These are phyloP conservation scores for Eulemur albifrons DNA, from an alignment of 2,797 vertebrate species.

Conservation along the genomic window DNA sequence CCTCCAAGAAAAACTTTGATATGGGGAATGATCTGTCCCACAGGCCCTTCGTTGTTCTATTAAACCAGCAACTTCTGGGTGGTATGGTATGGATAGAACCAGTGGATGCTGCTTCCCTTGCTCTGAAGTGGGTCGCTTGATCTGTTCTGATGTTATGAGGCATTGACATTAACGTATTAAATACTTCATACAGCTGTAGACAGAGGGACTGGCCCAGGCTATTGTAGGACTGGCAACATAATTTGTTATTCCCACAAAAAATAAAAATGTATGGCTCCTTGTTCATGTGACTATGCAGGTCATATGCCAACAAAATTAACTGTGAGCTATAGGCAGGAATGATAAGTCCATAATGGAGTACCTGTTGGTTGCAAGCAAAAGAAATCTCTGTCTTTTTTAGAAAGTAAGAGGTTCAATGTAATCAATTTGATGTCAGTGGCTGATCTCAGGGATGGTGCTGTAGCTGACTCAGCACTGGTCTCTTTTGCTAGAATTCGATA, in stretches of 20 bases:
- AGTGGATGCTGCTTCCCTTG: neutral
- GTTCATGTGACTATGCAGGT: neutral
- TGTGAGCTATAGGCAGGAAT: neutral
- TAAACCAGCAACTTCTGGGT: neutral
- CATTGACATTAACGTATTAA: neutral
- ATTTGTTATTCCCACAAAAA: neutral
- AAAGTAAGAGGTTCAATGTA: neutral
- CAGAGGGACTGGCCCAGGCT: neutral
- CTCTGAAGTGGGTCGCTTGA: neutral
- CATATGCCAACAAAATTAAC: neutral
- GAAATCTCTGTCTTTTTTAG: neutral
- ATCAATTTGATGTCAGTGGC: neutral
- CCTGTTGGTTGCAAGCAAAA: neutral
- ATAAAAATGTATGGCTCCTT: neutral
- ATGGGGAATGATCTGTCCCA: neutral
- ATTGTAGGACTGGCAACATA: neutral
- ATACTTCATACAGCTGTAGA: neutral
- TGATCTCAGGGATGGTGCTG: neutral
- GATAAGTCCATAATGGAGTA: neutral
- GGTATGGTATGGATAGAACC: neutral
- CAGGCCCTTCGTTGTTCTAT: neutral
- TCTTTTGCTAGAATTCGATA: neutral
- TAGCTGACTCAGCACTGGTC: neutral
- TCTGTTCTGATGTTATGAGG: neutral
- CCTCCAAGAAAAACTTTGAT: neutral